Base-by-base conservation (phyloP, 2,888 invertebrate species). In the Calliopum simillimum region DNA sequence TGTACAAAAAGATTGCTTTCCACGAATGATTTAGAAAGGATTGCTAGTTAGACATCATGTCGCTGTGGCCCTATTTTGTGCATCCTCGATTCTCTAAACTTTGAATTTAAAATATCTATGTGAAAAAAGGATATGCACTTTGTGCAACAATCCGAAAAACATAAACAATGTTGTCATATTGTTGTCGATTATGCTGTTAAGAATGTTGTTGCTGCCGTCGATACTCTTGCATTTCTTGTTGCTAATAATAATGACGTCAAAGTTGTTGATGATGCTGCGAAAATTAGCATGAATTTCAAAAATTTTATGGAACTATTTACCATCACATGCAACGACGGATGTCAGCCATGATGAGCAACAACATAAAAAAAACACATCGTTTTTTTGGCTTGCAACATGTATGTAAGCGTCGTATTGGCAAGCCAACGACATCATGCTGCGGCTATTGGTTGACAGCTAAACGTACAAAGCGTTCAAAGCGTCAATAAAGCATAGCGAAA, bases 251-350 rank as follows among this genome's bases (percentile, higher is more conserved):
- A 21, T 63, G 33, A 19, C 53, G 25, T 19, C 16, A 33, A 51
- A 21, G 64, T n/a, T 59, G n/a, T 4, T 47, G 49, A 6, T 63
- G 49, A 49, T 63, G 49, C 44, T 61, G 61, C 44, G 63, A 16
- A 16, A n/a, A 49, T 63, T 49, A 33, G 63, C 63, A 25, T 64
- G 53, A 64, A 64, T 64, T 53, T 53, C 64, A 64, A 64, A 53
- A 51, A 64, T 64, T 33, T 53, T 23, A 51, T 43, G 43, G 53
- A 64, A 64, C 19, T 53, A 51, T 51, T 53, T 53, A 21, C 63
- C 63, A n/a, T n/a, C n/a, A 63, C 49, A 63, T 51, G 47, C 51
- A 51, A 61, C 19, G 4, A 44, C 19, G 25, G n/a, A 43, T 19
- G 12, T 16, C 64, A 64, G 33, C 58, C 13, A 43, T 41, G 43